Percentiles rank a stretch among this genome's conserved stretches.
These are phyloP conservation scores for Austrolebias charrua DNA, from an alignment of 2,797 vertebrate genomes.

Conservation along the genomic window DNA sequence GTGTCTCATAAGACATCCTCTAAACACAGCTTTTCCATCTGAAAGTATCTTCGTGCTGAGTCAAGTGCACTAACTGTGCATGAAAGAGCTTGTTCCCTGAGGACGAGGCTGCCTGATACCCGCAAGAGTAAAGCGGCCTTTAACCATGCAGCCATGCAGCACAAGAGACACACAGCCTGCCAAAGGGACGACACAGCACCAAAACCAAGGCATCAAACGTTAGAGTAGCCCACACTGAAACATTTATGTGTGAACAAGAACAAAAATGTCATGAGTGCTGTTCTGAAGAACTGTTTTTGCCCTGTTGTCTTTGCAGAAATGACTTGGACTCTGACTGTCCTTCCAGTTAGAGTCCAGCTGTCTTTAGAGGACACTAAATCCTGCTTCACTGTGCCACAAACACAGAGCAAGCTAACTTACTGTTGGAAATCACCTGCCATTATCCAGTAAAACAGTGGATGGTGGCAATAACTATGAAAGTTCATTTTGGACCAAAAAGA, in stretches of 20 bases:
- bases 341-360: neutral
- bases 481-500: too few species aligned
- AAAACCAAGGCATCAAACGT: constrained; percentile 40
- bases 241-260: constrained; percentile 17
- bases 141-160: constrained; percentile 67
- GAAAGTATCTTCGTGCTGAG: constrained; percentile 77
- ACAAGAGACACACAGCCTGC: constrained; percentile 53
- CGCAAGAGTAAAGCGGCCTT: constrained; percentile 81
- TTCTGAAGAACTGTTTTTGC: neutral
- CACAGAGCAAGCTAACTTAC: too few species aligned
- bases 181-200: constrained; percentile 59
- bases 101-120: constrained; percentile 78
- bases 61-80: constrained; percentile 85
- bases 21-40: constrained; percentile 87
- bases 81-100: constrained; percentile 78
- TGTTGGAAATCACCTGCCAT: too few species aligned
- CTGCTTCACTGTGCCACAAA: neutral
- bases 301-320: constrained; percentile 4
- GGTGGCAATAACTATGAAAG: too few species aligned
- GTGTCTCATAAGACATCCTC: constrained; percentile 79
- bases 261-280: constrained; percentile 8
- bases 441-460: too few species aligned
- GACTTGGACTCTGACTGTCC: neutral
- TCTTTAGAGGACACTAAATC: neutral
- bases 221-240: constrained; percentile 23